Evolutionary conservation across 1,140 invertebrate genomes (phyloP), one percentile per base, ranked within the genome.

Genomic region (Hyposmocoma kahamanoa): DNA sequence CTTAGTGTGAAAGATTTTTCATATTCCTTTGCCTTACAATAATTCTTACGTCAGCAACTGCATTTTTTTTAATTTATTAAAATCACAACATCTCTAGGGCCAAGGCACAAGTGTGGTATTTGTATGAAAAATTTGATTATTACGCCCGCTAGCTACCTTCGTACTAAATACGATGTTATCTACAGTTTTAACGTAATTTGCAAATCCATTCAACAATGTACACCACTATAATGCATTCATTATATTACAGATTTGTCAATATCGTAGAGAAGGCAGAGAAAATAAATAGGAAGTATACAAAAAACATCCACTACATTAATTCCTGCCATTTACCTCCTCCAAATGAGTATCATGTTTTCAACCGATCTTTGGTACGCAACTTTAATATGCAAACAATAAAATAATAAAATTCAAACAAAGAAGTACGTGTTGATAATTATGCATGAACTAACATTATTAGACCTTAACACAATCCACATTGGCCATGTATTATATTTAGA

Each of bases 101-200:
- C 69, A 84, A 84, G 80, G 80, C 80, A 84, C 80, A 80, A 65
- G 63, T 80, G 64, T 80, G 71, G 64, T 74, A 61, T 63, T 64
- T 54, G 46, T 67, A 67, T 36, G 32, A 43, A 34, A 55, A 59
- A 61, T 56, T 56, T 50, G 48, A 51, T 58, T 53, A 52, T 60
- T 48, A 51, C 44, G 60, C 44, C 49, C 53, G 42, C 54, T 61
- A 61, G 39, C 55, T 59, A 62, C 45, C 39, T 48, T 53, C 44
- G 41, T 56, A 56, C 38, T 42, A 46, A 17, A 32, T 24, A 22
- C 36, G 38, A 13, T 26, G 21, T 52, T 13, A 47, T 30, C 38
- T 42, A 47, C 43, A n/a, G n/a, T 15, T 36, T 34, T 36, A 36
- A 36, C 11, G 32, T 36, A 36, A 17, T 10, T 36, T 36, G 18